Evolutionary conservation across 1,140 invertebrate genomes (phyloP), one percentile per base, ranked within the genome.

Genomic region (Probaryconus sp.): DNA sequence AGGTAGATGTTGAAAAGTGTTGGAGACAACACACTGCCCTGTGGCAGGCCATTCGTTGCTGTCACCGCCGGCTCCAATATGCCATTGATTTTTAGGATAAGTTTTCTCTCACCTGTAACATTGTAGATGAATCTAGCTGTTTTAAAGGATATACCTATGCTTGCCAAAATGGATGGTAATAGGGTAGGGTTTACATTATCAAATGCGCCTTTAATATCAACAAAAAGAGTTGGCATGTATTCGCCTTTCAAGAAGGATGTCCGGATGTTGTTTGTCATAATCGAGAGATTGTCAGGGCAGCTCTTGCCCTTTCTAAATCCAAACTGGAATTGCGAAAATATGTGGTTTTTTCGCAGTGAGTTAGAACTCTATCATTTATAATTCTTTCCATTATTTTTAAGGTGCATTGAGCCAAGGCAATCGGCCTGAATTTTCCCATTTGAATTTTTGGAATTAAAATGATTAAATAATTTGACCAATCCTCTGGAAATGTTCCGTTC

Each of bases 311-410:
- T 48, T 37, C 56, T n/a, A 20, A 61, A 61, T 1, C 56, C 26
- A 5, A 9, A 31, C 20, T 43, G 38, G 16, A 3, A 30, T n/a
- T 10, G 18, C 1, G 63, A 53, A 18, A 45, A 20, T 2, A 38
- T 16, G 14, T 5, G 4, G 2, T 53, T 26, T 40, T 31, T 9
- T 75, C 40, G 3, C 37, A 21, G 7, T 2, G 45, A 5, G 11
- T 33, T 21, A 35, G 7, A 2, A 68, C 2, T 37, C 53, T 24
- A n/a, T 20, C 42, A 13, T 43, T 42, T 24, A 74, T 14, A 5
- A 74, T 35, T 47, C 33, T 58, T 45, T 74, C 51, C 2, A 68
- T n/a, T 0, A 69, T 26, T 14, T 75, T 68, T 3, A 38, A 24
- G 6, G 60, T 11, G 16, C 17, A 42, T 14, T 38, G 45, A 1